A percentile compares a stretch with the other conserved stretches of the same genome.
Conservation (phyloP, 2,113 vertebrate genomes). For the Rana temporaria region DNA sequence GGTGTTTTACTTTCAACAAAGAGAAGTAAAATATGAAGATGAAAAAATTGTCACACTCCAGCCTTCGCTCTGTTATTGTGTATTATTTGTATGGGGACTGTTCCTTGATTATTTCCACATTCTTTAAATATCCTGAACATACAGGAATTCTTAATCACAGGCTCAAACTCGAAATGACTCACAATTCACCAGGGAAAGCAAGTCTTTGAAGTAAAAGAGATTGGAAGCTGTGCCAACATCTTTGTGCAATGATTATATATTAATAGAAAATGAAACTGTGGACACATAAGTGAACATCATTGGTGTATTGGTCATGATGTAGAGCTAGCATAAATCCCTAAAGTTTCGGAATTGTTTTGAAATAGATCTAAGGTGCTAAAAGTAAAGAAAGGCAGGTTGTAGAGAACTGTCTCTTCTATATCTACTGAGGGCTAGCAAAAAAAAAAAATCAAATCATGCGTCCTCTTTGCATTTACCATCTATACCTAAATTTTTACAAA, state of each 20-base stretch:
- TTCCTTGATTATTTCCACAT: slow-evolving; percentile 38
- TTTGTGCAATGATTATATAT: slow-evolving; percentile 11
- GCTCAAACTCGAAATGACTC: slow-evolving; percentile 19
- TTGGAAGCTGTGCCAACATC: slow-evolving; percentile 8
- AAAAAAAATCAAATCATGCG: too few species aligned
- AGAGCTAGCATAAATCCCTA: background rate
- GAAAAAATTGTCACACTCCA: background rate
- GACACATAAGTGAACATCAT: background rate
- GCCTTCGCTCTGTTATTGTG: slow-evolving; percentile 6
- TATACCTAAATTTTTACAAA: too few species aligned
- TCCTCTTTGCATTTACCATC: too few species aligned
- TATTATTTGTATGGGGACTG: slow-evolving; percentile 38
- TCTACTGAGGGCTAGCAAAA: too few species aligned
- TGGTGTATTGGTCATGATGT: background rate
- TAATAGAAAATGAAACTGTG: slow-evolving; percentile 6
- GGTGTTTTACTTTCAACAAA: too few species aligned
- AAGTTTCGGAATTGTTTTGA: background rate
- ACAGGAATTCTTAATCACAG: slow-evolving; percentile 39
- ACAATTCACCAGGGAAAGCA: slow-evolving; percentile 5
- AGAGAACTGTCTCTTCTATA: too few species aligned
- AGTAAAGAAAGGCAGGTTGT: too few species aligned
- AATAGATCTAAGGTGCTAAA: too few species aligned
- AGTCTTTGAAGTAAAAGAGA: slow-evolving; percentile 29
- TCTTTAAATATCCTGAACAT: slow-evolving; percentile 30
- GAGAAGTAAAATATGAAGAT: background rate